Evolutionary conservation across 2,113 vertebrate species (phyloP).

Genomic region (Cervus canadensis): DNA sequence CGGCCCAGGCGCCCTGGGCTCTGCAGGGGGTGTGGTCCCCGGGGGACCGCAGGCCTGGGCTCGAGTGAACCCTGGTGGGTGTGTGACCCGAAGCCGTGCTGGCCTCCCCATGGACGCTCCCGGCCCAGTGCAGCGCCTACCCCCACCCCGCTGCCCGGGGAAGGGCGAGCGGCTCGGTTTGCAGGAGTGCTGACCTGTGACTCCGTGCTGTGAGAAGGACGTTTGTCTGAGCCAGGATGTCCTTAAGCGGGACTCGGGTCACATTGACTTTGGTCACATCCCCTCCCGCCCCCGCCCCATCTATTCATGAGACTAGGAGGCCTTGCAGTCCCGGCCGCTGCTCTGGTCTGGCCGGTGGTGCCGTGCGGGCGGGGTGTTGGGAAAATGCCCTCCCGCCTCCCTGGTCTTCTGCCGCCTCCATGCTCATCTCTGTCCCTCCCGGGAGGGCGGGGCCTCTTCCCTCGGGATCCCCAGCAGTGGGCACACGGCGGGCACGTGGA

Average conservation of each 20-base stretch:
- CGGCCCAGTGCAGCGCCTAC: not conserved
- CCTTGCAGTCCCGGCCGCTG: accelerated
- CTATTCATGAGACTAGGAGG: accelerated
- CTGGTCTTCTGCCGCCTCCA: not conserved
- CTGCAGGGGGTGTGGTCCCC: not conserved
- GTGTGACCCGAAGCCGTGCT: accelerated
- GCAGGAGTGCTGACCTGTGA: not conserved
- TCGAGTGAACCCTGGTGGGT: not conserved
- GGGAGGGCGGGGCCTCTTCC: not conserved
- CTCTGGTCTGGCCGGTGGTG: not conserved
- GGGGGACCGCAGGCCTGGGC: not conserved
- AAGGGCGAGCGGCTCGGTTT: accelerated
- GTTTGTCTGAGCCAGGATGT: no score
- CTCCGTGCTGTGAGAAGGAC: accelerated
- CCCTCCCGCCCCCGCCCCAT: accelerated
- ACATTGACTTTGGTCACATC: accelerated
- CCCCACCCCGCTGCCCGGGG: not conserved
- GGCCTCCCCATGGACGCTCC: accelerated
- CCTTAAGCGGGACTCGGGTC: not conserved
- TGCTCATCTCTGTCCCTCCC: not conserved
- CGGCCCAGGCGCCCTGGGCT: not conserved
- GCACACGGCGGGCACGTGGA: accelerated
- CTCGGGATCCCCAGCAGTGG: not conserved
- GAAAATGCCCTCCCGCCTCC: not conserved
- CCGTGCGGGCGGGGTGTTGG: accelerated